A percentile compares a stretch with the other conserved stretches of the same genome.
phyloP scores from a whole-genome alignment of 2,888 invertebrate species.

The Cephus nigrinus region DNA sequence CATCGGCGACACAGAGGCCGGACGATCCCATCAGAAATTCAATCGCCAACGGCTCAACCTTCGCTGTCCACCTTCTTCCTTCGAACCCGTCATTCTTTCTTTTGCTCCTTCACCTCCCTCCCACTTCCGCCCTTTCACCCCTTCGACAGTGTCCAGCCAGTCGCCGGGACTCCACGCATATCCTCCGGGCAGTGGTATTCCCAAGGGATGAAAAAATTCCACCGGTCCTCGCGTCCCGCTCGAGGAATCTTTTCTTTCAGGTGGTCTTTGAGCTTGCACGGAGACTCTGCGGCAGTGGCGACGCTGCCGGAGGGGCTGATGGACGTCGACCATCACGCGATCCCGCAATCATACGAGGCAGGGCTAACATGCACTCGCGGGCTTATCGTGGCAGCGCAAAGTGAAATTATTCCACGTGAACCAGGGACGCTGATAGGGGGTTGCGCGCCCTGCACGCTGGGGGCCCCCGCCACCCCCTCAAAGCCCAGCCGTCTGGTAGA shows the following conservation, averaged over 20 bases:
- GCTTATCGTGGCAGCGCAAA: slow-evolving; percentile 55
- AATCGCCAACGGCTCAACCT: slow-evolving; percentile 26
- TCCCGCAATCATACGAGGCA: slow-evolving; percentile 56
- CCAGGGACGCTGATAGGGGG: slow-evolving; percentile 42
- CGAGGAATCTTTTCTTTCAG: slow-evolving; percentile 38
- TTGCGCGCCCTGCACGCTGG: background rate
- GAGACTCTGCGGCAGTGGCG: slow-evolving; percentile 19
- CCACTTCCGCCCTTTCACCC: background rate
- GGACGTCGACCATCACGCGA: slow-evolving; percentile 48
- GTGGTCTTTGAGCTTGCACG: slow-evolving; percentile 32
- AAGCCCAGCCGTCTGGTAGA: slow-evolving; percentile 4
- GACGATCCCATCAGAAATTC: slow-evolving; percentile 37
- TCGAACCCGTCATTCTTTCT: background rate
- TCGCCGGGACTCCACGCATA: background rate
- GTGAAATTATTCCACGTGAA: slow-evolving; percentile 62
- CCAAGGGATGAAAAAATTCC: background rate
- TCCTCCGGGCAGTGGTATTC: background rate
- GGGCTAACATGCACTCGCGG: slow-evolving; percentile 53
- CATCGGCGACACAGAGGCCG: slow-evolving; percentile 22
- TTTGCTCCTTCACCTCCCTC: background rate
- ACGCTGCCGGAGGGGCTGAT: background rate
- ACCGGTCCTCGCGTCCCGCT: slow-evolving; percentile 20
- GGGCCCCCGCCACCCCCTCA: background rate
- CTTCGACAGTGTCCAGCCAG: too few species aligned
- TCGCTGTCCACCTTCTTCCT: background rate